These are phyloP conservation scores for Volucella zonaria DNA, from an alignment of 2,888 invertebrate species.

Conservation along the genomic window DNA sequence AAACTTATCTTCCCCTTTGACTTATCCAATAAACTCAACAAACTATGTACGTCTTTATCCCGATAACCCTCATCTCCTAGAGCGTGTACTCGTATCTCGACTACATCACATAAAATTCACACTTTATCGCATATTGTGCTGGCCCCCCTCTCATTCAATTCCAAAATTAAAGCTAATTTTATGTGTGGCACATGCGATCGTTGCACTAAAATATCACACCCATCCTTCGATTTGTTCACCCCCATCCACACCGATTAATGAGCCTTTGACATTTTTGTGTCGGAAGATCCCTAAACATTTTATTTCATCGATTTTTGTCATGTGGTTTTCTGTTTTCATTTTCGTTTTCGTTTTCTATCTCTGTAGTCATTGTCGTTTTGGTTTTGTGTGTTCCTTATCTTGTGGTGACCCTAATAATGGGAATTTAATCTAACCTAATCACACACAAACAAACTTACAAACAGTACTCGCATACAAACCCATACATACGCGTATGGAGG, in stretches of 20 bases:
- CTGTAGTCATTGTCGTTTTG: neutral
- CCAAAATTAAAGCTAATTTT: slow-evolving; percentile 43
- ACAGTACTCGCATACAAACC: slow-evolving; percentile 28
- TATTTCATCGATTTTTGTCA: slow-evolving; percentile 56
- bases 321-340: slow-evolving; percentile 24
- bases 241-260: slow-evolving; percentile 21
- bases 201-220: slow-evolving; percentile 46
- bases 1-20: slow-evolving; percentile 12
- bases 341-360: neutral
- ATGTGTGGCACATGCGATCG: slow-evolving; percentile 58
- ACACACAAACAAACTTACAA: slow-evolving; percentile 13
- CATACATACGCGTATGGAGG: slow-evolving; percentile 5
- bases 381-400: slow-evolving; percentile 30
- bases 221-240: slow-evolving; percentile 28
- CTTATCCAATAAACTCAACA: slow-evolving; percentile 38
- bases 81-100: neutral
- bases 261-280: slow-evolving; percentile 24
- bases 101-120: slow-evolving; percentile 54
- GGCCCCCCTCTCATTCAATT: neutral
- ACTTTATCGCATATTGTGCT: slow-evolving; percentile 55
- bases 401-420: slow-evolving; percentile 69
- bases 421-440: slow-evolving; percentile 67
- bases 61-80: slow-evolving; percentile 29
- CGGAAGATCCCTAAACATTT: slow-evolving; percentile 36
- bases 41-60: slow-evolving; percentile 27